Conservation (phyloP, 2,888 invertebrate genomes). For the Formica aserva region DNA sequence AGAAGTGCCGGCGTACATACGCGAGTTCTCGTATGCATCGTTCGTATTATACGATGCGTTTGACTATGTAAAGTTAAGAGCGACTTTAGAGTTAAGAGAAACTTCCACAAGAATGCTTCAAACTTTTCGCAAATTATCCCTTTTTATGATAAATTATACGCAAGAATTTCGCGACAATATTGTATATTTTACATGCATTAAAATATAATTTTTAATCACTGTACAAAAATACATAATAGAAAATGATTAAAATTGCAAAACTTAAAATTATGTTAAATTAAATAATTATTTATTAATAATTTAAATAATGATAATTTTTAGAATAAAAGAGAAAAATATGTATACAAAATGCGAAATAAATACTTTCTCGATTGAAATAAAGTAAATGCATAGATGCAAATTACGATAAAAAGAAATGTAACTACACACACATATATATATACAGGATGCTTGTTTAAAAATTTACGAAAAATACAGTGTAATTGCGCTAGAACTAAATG, state of each 20-base stretch:
- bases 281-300: neutral
- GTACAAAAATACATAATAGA: too few species aligned
- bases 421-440: neutral
- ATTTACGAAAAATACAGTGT: neutral
- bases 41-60: neutral
- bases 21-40: conserved; percentile 33
- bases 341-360: neutral
- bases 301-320: neutral
- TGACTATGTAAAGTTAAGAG: conserved; percentile 7
- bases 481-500: neutral
- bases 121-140: neutral
- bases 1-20: conserved; percentile 6
- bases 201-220: neutral
- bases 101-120: neutral
- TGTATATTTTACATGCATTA: neutral
- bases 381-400: too few species aligned
- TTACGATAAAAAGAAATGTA: too few species aligned
- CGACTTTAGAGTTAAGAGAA: neutral
- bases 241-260: neutral
- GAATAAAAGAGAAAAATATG: neutral
- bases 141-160: neutral
- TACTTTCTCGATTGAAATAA: too few species aligned
- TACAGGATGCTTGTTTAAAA: neutral
- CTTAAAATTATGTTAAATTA: neutral
- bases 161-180: neutral